phyloP scores from a whole-genome alignment of 2,888 invertebrate genomes.

The Pachymerium ferrugineum region DNA sequence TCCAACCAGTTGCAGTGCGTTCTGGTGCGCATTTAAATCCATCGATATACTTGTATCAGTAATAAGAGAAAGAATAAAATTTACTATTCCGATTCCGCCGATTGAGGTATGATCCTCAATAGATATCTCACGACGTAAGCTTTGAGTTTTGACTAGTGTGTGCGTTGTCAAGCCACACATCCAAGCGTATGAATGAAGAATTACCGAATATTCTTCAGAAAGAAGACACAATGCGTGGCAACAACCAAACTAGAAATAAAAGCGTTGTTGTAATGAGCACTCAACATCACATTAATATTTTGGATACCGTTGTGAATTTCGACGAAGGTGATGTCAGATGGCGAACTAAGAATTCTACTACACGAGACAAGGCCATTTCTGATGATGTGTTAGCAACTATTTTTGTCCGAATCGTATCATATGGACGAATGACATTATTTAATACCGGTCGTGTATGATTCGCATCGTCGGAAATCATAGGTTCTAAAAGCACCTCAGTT shows the following conservation, averaged over 20 bases:
- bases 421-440: constrained; percentile 51
- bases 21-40: constrained; percentile 54
- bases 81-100: constrained; percentile 43
- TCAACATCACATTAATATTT: constrained; percentile 43
- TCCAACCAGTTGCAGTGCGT: constrained; percentile 53
- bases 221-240: constrained; percentile 63
- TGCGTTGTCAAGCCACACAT: constrained; percentile 48
- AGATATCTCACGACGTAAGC: background rate
- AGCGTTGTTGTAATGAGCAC: background rate
- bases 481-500: constrained; percentile 43
- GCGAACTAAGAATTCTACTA: constrained; percentile 53
- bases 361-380: constrained; percentile 56
- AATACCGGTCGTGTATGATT: constrained; percentile 50
- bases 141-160: background rate
- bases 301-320: constrained; percentile 63
- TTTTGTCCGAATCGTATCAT: constrained; percentile 38
- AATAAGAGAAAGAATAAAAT: constrained; percentile 50
- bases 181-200: constrained; percentile 63
- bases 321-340: constrained; percentile 59
- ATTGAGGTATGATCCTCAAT: background rate
- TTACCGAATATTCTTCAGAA: constrained; percentile 62
- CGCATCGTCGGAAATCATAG: constrained; percentile 44
- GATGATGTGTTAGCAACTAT: constrained; percentile 40
- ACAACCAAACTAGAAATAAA: constrained; percentile 56
- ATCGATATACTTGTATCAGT: constrained; percentile 53